These are phyloP conservation scores for Pristionchus japonicus DNA, from an alignment of 2,888 invertebrate species.

Conservation along the genomic window DNA sequence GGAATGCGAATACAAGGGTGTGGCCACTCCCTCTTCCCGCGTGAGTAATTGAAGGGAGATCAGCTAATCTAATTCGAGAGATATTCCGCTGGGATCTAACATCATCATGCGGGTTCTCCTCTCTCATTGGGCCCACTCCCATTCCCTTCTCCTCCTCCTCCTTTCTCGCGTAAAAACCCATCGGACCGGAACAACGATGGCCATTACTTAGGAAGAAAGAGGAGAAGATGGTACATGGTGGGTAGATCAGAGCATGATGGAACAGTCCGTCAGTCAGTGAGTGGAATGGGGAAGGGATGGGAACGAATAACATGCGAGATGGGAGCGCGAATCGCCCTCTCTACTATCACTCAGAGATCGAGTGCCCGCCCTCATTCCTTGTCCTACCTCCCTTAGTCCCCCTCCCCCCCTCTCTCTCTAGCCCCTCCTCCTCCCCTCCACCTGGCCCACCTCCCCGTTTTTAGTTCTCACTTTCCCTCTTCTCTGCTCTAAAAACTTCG, in stretches of 20 bases:
- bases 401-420: background rate
- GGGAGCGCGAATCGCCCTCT: background rate
- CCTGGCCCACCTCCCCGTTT: constrained; percentile 27
- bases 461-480: constrained; percentile 14
- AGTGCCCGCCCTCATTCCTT: constrained; percentile 40
- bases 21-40: background rate
- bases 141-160: background rate
- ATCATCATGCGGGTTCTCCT: constrained; percentile 2
- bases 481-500: constrained; percentile 1
- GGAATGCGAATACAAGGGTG: constrained; percentile 40
- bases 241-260: background rate
- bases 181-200: constrained; percentile 31
- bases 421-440: background rate
- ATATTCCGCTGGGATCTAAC: background rate
- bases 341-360: constrained; percentile 20
- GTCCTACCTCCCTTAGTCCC: constrained; percentile 21
- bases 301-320: background rate
- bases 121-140: background rate
- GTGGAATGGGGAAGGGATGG: background rate
- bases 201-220: constrained; percentile 17
- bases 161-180: constrained; percentile 19
- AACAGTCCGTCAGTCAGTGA: too few relatives aligned
- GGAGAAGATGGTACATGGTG: background rate
- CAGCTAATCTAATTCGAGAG: constrained; percentile 33
- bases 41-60: too few relatives aligned